These are phyloP conservation scores for Drosophila pseudotalamancana DNA, from an alignment of 2,888 invertebrate species.

Conservation along the genomic window DNA sequence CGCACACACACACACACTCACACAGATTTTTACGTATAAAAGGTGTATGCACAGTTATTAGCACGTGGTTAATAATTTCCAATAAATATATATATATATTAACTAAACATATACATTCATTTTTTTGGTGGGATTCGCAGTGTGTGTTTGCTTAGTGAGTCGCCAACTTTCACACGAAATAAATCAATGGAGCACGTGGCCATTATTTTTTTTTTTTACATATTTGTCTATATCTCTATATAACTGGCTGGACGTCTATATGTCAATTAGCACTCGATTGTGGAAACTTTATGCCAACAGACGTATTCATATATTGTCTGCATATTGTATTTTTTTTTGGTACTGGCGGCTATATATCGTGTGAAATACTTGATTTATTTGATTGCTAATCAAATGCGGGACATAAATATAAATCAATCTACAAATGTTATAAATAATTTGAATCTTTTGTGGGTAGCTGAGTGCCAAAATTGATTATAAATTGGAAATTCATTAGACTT, in stretches of 20 bases:
- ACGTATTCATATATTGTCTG: conserved; percentile 19
- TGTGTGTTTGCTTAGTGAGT: conserved; percentile 21
- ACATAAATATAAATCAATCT: conserved; percentile 64
- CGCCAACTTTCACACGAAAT: conserved; percentile 50
- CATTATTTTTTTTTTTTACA: conserved; percentile 5
- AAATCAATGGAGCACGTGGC: conserved; percentile 38
- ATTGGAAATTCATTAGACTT: conserved; percentile 69
- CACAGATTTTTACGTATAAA: conserved; percentile 1
- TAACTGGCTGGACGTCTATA: conserved; percentile 21
- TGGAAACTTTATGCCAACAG: conserved; percentile 70
- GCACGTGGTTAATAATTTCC: conserved; percentile 69
- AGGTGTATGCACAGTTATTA: conserved; percentile 52
- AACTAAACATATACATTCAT: not conserved
- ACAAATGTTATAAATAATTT: conserved; percentile 68
- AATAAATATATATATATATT: not conserved
- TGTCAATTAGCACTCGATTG: conserved; percentile 69
- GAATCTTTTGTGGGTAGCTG: conserved; percentile 34
- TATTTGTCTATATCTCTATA: conserved; percentile 22
- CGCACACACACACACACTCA: conserved; percentile 14
- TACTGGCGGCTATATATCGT: conserved; percentile 45
- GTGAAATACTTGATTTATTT: conserved; percentile 56
- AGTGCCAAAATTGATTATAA: conserved; percentile 67
- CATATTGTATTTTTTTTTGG: too few relatives aligned
- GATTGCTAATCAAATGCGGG: conserved; percentile 62
- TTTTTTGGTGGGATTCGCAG: conserved; percentile 2